Base-by-base conservation (phyloP, 2,113 vertebrate species). In the Urocitellus parryii region DNA sequence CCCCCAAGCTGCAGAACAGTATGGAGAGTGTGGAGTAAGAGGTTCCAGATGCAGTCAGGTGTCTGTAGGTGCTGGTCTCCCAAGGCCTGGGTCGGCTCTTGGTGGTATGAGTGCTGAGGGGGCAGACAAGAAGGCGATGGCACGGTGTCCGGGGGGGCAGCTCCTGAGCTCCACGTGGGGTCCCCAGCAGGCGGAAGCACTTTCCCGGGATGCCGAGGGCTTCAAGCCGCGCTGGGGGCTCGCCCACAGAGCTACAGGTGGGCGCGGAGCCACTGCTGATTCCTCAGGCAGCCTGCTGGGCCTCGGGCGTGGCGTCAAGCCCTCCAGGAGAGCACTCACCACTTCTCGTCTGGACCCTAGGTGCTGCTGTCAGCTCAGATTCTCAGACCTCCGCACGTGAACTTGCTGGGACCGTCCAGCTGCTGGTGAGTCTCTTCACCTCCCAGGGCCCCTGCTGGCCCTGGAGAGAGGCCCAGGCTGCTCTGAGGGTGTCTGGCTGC, bases 401-500 rank as follows among this genome's bases (percentile, higher is more conserved):
- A n/a, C 45, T 32, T 37, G 17, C 1, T 1, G 22, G 42, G 65
- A 45, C 68, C 3, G 22, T 20, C 42, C 63, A 25, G 29, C 27
- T 24, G 37, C 86, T 63, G 39, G 5, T 1, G 0, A 13, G 85
- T 27, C 4, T 45, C n/a, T 34, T 56, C 18, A 10, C 17, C 2
- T 22, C n/a, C 58, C 2, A 1, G 1, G 70, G 39, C 18, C 53
- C 48, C 70, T 45, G 48, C 18, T 45, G 68, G 25, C 42, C 32
- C 72, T 12, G 0, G 2, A 22, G 10, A 5, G 5, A 34, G 81
- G 16, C 56, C 12, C 0, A 16, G 24, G 68, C 8, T 25, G 29
- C 42, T 34, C 61, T 18, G 3, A 63, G 61, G 2, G 42, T 22
- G 12, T 58, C 13, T 16, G 18, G n/a, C 42, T 8, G 16, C 17